phyloP scores from a whole-genome alignment of 92 coral and sea anemone species.

The Pocillopora grandis region DNA sequence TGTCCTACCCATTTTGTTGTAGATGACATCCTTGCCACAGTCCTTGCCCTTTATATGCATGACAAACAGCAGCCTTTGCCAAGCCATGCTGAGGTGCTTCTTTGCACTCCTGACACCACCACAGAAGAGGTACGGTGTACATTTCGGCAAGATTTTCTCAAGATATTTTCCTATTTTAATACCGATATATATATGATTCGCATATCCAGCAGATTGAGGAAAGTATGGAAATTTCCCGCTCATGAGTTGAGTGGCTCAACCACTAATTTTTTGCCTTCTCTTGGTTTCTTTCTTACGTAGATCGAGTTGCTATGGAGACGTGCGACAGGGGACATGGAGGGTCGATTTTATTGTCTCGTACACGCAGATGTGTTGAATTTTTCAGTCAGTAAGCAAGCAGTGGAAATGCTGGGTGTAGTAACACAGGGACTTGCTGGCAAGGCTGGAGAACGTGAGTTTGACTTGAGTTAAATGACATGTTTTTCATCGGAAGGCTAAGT shows the following conservation, averaged over 20 bases:
- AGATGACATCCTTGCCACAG: constrained; percentile 52
- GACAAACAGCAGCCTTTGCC: constrained; percentile 38
- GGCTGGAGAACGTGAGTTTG: constrained; percentile 45
- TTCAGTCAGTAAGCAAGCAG: constrained; percentile 65
- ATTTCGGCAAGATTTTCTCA: background rate
- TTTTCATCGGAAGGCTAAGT: too few relatives aligned
- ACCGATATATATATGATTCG: too few relatives aligned
- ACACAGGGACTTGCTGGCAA: constrained; percentile 34
- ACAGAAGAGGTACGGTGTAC: constrained; percentile 60
- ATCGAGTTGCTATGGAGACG: constrained; percentile 74
- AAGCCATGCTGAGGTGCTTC: constrained; percentile 68
- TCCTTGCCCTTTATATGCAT: too few relatives aligned
- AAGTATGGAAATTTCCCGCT: too few relatives aligned
- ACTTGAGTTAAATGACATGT: background rate
- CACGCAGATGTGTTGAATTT: constrained; percentile 66
- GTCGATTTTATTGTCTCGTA: constrained; percentile 64
- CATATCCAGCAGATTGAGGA: too few relatives aligned
- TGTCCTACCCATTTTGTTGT: background rate
- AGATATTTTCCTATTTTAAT: too few relatives aligned
- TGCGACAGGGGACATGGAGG: constrained; percentile 46
- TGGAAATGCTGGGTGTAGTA: constrained; percentile 42
- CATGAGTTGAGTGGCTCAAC: too few relatives aligned
- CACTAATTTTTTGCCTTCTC: background rate
- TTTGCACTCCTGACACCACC: background rate
- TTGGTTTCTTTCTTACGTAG: constrained; percentile 12